Conservation (phyloP, 2,797 vertebrate genomes). For the Zalophus californianus region DNA sequence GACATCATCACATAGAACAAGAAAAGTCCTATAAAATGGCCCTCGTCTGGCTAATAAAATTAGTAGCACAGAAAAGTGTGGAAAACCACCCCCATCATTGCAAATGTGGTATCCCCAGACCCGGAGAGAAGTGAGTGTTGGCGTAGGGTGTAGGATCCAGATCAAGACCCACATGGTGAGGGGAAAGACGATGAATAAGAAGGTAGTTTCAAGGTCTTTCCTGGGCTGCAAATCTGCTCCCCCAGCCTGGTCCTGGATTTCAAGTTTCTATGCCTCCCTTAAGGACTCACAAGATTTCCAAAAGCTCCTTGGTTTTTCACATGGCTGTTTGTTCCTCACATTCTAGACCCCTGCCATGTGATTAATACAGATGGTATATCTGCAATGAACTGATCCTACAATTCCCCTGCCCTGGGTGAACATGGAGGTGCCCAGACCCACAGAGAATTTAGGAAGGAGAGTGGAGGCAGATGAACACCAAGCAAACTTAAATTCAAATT, state of each 20-base stretch:
- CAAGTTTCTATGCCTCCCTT: not conserved
- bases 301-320: not conserved
- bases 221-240: not conserved
- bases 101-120: not conserved
- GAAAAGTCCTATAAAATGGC: not conserved
- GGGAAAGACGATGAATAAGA: not conserved
- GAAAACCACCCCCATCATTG: not conserved
- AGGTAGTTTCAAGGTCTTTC: not conserved
- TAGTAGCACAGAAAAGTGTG: not conserved
- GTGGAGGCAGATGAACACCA: not conserved
- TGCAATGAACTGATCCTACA: not conserved
- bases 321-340: not conserved
- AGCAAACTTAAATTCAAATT: not conserved
- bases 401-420: not conserved
- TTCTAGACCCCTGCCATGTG: not conserved
- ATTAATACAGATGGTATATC: not conserved
- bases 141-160: not conserved
- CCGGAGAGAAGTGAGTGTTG: not conserved
- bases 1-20: not conserved
- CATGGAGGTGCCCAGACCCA: not conserved
- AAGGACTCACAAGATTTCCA: not conserved
- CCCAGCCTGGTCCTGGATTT: not conserved
- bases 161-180: not conserved
- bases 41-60: conserved; percentile 28
- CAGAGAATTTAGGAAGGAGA: not conserved